phyloP scores from a whole-genome alignment of 2,888 invertebrate species.

The Lapara coniferarum region DNA sequence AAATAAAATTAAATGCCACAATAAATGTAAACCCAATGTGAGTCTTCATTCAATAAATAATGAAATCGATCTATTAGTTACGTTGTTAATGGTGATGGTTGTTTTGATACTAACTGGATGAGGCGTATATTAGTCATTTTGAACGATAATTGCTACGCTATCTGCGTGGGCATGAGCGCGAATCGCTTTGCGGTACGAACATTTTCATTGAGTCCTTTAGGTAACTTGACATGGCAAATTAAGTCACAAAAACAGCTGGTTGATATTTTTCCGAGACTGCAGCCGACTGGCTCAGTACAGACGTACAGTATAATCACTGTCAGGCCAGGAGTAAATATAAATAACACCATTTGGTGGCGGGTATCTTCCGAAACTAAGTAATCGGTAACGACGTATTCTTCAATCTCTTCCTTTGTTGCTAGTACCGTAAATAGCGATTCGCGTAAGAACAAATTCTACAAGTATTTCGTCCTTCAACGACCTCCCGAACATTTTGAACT shows the following conservation, averaged over 20 bases:
- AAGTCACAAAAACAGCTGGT: too few species aligned
- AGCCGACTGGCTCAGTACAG: too few species aligned
- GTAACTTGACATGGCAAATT: too few species aligned
- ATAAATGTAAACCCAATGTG: slow-evolving; percentile 69
- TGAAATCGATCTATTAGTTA: slow-evolving; percentile 25
- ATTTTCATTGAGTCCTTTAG: not conserved
- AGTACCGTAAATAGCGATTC: not conserved
- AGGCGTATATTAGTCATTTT: too few species aligned
- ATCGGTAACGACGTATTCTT: not conserved
- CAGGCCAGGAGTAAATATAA: too few species aligned
- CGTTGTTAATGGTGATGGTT: slow-evolving; percentile 27
- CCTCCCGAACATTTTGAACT: not conserved
- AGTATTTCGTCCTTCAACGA: not conserved
- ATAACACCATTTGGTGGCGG: not conserved
- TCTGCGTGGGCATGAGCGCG: not conserved
- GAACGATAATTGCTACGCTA: too few species aligned
- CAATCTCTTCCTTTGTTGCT: not conserved
- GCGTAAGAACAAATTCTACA: not conserved
- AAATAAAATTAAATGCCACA: slow-evolving; percentile 65
- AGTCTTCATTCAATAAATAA: slow-evolving; percentile 46
- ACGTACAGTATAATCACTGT: too few species aligned
- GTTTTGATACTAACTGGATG: slow-evolving; percentile 16
- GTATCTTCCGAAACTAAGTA: not conserved
- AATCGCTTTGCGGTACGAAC: not conserved
- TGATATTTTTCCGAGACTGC: too few species aligned